Percentiles rank a stretch among this genome's conserved stretches.
phyloP scores from a whole-genome alignment of 2,797 vertebrate genomes.

The Parotocinclus haroldoi region DNA sequence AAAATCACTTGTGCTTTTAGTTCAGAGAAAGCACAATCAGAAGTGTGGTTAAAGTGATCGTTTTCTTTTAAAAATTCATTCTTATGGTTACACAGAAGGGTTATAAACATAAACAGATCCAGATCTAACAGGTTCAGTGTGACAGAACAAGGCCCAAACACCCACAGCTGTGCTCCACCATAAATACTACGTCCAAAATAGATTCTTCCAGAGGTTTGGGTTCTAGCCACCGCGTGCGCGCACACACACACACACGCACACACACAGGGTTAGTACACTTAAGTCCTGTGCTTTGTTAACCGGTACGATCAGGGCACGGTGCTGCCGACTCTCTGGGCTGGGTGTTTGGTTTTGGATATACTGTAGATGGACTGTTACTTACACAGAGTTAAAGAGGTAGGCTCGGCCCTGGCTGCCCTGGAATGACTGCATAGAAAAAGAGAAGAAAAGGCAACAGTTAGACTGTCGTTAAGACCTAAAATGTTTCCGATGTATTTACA shows the following conservation, averaged over 20 bases:
- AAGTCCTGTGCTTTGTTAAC: neutral
- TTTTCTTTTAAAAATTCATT: too few species aligned
- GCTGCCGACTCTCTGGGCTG: neutral
- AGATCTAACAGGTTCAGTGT: neutral
- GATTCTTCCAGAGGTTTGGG: conserved; percentile 10
- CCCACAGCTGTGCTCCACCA: conserved; percentile 15
- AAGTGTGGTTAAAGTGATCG: too few species aligned
- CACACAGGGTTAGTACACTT: neutral
- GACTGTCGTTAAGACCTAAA: too few species aligned
- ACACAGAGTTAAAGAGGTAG: conserved; percentile 99
- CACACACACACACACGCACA: neutral
- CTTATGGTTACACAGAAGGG: too few species aligned
- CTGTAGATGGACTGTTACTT: conserved; percentile 65
- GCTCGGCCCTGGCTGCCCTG: conserved; percentile 96
- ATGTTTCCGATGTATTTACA: too few species aligned
- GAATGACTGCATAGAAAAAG: conserved; percentile 82
- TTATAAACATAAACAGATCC: too few species aligned
- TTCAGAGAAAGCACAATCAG: too few species aligned
- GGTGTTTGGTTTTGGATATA: neutral
- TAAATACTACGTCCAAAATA: conserved; percentile 18
- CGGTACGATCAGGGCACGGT: neutral
- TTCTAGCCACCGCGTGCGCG: neutral
- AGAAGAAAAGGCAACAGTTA: conserved; percentile 20
- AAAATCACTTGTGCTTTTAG: too few species aligned
- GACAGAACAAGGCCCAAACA: neutral